These are phyloP conservation scores for Patiria pectinifera DNA, from an alignment of 53 echinoderm and acorn worm genomes.

Conservation along the genomic window DNA sequence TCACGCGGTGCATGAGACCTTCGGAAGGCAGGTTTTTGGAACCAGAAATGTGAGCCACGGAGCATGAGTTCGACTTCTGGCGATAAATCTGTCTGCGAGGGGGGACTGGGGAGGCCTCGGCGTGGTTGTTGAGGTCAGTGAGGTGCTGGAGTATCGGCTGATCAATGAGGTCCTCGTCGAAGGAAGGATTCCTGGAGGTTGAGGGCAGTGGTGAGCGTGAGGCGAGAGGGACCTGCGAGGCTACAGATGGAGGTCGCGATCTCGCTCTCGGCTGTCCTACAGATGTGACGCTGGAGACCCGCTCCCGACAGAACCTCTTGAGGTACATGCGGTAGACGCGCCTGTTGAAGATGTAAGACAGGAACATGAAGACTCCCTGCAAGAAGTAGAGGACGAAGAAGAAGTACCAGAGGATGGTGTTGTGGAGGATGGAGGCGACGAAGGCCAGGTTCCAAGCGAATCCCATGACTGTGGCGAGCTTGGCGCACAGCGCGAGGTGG, in stretches of 20 bases:
- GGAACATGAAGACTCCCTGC: slow-evolving; percentile 87
- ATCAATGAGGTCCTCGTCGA: background rate
- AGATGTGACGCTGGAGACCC: slow-evolving; percentile 23
- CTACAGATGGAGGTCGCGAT: slow-evolving; percentile 20
- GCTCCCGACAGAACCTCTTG: slow-evolving; percentile 41
- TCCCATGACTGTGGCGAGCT: slow-evolving; percentile 88
- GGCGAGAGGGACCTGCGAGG: slow-evolving; percentile 20
- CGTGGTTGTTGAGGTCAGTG: background rate
- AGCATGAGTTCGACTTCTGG: background rate
- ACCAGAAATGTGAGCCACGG: slow-evolving; percentile 24
- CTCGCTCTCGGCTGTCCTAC: background rate
- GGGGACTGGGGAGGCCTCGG: background rate
- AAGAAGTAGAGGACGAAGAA: slow-evolving; percentile 86
- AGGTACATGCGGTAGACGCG: slow-evolving; percentile 73
- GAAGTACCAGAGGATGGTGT: slow-evolving; percentile 78
- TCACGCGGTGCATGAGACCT: slow-evolving; percentile 3
- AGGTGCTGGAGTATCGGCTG: background rate
- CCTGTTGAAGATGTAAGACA: slow-evolving; percentile 86
- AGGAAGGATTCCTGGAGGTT: background rate
- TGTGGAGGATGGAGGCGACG: slow-evolving; percentile 70
- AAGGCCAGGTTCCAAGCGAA: slow-evolving; percentile 88
- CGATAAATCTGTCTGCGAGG: background rate
- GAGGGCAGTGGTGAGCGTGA: background rate
- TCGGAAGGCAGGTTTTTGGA: slow-evolving; percentile 2
- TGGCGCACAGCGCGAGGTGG: slow-evolving; percentile 73